Percentiles rank a stretch among this genome's conserved stretches.
These are phyloP conservation scores for Actinia tenebrosa DNA, from an alignment of 64 coral and sea anemone species.

Conservation along the genomic window DNA sequence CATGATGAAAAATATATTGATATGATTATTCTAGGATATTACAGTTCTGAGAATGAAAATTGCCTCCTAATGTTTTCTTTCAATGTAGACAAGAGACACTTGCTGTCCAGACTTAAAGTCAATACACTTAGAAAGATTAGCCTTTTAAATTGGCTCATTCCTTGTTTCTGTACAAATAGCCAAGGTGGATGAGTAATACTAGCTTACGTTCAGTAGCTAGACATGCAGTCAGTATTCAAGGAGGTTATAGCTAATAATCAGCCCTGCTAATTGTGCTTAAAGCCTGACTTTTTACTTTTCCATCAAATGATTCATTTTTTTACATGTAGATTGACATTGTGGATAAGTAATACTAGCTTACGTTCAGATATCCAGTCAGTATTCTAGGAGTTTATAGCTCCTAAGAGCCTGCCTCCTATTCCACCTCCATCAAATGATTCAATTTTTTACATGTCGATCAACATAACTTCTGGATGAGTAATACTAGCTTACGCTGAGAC, in stretches of 20 bases:
- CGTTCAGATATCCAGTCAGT: not conserved
- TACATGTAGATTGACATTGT: too few species aligned
- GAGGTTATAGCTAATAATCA: too few species aligned
- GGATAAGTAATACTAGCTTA: not conserved
- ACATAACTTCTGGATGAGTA: not conserved
- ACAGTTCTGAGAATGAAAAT: not conserved
- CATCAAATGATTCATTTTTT: too few species aligned
- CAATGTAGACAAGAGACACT: not conserved
- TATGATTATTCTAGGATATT: not conserved
- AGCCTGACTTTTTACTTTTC: too few species aligned
- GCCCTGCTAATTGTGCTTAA: too few species aligned
- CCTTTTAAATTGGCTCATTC: not conserved
- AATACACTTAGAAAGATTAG: not conserved
- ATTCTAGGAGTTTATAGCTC: not conserved
- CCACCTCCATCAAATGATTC: too few species aligned
- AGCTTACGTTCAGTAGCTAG: not conserved
- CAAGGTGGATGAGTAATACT: not conserved
- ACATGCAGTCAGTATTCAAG: not conserved
- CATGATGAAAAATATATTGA: not conserved
- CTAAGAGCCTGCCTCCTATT: too few species aligned
- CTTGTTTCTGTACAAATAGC: too few species aligned
- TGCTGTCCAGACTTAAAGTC: not conserved
- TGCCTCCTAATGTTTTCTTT: not conserved
- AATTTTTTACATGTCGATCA: too few species aligned
- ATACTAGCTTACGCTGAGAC: not conserved